A percentile compares a stretch with the other conserved stretches of the same genome.
Evolutionary conservation across 2,113 vertebrate genomes (phyloP).

Genomic region (Eurystomus gularis): DNA sequence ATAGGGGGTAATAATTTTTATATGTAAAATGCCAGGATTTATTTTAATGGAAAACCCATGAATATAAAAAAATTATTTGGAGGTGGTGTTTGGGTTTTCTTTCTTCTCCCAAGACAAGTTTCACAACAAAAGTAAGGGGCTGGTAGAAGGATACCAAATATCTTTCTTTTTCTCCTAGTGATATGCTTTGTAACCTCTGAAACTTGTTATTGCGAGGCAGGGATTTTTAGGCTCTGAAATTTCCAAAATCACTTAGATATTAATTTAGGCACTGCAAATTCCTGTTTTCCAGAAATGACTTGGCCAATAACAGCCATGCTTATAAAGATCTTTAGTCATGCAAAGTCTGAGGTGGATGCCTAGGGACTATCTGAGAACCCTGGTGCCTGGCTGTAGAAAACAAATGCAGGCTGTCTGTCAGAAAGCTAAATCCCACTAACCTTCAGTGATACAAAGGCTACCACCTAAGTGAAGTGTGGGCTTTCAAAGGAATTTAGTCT

Average conservation of each 20-base stretch:
- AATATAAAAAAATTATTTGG: neutral
- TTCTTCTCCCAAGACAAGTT: neutral
- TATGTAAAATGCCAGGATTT: neutral
- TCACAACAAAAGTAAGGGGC: neutral
- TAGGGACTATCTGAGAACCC: neutral
- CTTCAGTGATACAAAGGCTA: neutral
- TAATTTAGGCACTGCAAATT: neutral
- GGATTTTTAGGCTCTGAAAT: neutral
- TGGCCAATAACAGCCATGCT: neutral
- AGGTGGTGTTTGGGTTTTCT: neutral
- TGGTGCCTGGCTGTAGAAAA: neutral
- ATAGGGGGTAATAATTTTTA: neutral
- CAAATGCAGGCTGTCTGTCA: neutral
- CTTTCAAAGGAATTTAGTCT: neutral
- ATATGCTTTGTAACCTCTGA: neutral
- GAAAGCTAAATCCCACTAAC: neutral
- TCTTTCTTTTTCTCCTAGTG: neutral
- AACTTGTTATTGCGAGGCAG: neutral
- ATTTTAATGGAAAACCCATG: neutral
- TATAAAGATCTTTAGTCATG: neutral
- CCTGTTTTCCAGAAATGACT: neutral
- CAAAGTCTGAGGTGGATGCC: neutral
- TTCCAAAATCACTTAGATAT: neutral
- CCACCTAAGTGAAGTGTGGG: neutral
- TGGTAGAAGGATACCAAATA: neutral